Conservation (phyloP, 1,140 invertebrate species). For the Thalassaphorura encarpata region DNA sequence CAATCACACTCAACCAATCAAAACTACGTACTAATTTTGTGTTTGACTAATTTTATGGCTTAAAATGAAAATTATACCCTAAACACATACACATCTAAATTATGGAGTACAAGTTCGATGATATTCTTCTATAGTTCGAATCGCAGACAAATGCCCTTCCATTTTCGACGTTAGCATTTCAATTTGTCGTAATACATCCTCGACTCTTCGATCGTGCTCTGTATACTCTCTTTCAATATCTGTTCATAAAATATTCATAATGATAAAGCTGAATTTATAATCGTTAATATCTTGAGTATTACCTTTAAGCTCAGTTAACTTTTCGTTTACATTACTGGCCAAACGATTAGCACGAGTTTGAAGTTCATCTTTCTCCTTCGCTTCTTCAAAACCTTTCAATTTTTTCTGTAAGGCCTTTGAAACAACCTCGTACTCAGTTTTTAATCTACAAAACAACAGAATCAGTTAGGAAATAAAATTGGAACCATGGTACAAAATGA, state of each 20-base stretch:
- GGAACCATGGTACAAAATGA: background rate
- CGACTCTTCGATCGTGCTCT: conserved; percentile 41
- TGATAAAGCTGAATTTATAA: background rate
- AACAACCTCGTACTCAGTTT: conserved; percentile 49
- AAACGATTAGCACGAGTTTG: conserved; percentile 62
- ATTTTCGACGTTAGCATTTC: conserved; percentile 42
- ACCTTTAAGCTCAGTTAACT: conserved; percentile 60
- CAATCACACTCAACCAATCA: too few relatives aligned
- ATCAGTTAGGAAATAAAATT: background rate
- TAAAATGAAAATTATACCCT: too few relatives aligned
- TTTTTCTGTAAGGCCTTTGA: conserved; percentile 49
- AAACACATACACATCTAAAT: too few relatives aligned
- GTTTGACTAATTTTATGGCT: too few relatives aligned
- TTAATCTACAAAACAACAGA: conserved; percentile 37
- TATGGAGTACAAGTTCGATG: conserved; percentile 42
- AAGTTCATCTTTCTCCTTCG: conserved; percentile 59
- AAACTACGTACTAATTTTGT: too few relatives aligned
- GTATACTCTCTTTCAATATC: conserved; percentile 44
- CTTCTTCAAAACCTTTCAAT: conserved; percentile 49
- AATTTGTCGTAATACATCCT: conserved; percentile 39
- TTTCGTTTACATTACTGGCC: conserved; percentile 60
- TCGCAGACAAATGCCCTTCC: conserved; percentile 40
- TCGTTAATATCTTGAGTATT: conserved; percentile 23
- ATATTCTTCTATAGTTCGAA: conserved; percentile 40
- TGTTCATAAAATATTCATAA: conserved; percentile 33